phyloP scores from a whole-genome alignment of 2,888 invertebrate genomes.

The Pilophorus perplexus region DNA sequence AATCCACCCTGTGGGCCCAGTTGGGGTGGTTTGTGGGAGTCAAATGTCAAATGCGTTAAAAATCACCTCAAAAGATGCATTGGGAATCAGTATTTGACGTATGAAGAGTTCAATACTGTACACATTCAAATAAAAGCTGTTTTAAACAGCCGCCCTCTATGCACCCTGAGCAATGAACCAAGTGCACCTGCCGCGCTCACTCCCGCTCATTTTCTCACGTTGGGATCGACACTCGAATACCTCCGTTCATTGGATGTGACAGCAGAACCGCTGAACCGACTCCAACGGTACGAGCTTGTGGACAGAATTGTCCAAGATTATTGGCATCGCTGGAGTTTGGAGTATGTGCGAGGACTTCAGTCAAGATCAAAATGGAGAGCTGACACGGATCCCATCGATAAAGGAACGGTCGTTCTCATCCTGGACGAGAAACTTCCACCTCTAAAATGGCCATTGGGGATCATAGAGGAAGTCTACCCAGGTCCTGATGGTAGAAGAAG shows the following conservation, averaged over 20 bases:
- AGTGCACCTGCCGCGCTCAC: not conserved
- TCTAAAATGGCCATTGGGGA: no score
- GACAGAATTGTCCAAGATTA: conserved; percentile 18
- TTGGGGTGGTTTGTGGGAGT: not conserved
- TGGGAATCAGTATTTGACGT: not conserved
- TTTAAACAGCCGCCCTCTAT: conserved; percentile 17
- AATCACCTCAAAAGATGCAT: not conserved
- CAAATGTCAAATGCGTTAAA: conserved; percentile 7
- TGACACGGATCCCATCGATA: no score
- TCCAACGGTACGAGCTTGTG: not conserved
- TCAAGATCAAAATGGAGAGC: no score
- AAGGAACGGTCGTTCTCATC: no score
- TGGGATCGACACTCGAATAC: not conserved
- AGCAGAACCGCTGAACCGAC: not conserved
- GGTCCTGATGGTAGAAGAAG: no score
- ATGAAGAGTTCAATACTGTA: conserved; percentile 15
- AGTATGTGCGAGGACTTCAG: no score
- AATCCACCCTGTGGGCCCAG: not conserved
- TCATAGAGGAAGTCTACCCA: no score
- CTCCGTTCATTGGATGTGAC: not conserved
- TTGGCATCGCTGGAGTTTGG: conserved; percentile 4
- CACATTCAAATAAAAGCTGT: conserved; percentile 4
- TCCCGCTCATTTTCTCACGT: conserved; percentile 13
- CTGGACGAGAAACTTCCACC: no score
- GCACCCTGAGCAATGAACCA: not conserved